phyloP scores from a whole-genome alignment of 2,888 invertebrate species.

The Chirona hameri region DNA sequence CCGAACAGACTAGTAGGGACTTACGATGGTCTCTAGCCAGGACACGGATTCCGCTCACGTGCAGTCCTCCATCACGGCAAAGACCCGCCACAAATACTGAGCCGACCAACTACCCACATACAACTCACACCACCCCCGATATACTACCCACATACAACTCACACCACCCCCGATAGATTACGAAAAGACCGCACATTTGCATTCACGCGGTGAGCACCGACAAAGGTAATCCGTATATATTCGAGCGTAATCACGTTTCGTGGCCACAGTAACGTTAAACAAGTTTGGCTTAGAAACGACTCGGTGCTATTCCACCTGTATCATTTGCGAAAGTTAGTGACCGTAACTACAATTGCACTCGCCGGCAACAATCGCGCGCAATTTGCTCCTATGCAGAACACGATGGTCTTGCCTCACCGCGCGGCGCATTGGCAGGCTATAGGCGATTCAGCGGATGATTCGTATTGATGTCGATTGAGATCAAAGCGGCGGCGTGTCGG shows the following conservation, averaged over 20 bases:
- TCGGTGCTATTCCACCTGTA: too few species aligned
- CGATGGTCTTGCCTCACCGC: background rate
- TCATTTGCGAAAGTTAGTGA: background rate
- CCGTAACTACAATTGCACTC: background rate
- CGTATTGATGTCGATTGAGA: too few species aligned
- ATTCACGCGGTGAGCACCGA: background rate
- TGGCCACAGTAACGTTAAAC: too few species aligned
- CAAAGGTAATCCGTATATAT: too few species aligned
- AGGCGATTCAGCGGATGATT: too few species aligned
- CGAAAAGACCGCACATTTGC: background rate
- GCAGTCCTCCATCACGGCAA: too few species aligned
- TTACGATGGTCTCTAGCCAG: too few species aligned
- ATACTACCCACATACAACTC: background rate
- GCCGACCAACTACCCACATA: background rate
- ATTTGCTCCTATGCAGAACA: background rate
- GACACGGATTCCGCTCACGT: too few species aligned
- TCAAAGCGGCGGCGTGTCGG: too few species aligned
- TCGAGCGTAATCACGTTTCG: too few species aligned
- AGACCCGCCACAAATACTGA: background rate
- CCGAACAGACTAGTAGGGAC: too few species aligned
- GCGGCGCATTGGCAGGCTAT: background rate
- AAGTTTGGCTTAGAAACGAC: too few species aligned
- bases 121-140: background rate
- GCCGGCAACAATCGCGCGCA: background rate
- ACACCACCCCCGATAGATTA: background rate